Conservation (phyloP, 2,888 invertebrate species). For the Drosophila putrida region DNA sequence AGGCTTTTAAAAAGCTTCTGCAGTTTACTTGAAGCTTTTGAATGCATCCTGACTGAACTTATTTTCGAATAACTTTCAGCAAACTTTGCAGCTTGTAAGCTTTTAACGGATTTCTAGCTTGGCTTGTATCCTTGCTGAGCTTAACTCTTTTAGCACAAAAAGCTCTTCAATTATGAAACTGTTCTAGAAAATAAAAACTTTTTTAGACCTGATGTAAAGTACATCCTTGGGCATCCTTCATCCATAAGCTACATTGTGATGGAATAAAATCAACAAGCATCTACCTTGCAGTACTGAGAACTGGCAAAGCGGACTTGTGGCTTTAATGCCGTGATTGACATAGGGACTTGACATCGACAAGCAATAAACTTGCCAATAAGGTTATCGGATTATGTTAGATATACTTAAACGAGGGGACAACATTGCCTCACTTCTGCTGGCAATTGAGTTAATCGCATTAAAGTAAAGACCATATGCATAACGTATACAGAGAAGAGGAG, state of each 20-base stretch:
- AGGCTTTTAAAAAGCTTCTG: background rate
- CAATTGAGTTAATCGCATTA: slow-evolving; percentile 76
- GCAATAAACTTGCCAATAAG: slow-evolving; percentile 52
- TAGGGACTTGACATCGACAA: slow-evolving; percentile 42
- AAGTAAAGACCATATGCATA: slow-evolving; percentile 36
- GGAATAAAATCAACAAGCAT: background rate
- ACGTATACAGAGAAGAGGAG: background rate
- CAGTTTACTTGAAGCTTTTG: background rate
- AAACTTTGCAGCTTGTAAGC: background rate
- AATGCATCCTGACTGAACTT: background rate
- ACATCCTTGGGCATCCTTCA: background rate
- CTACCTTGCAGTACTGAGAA: slow-evolving; percentile 2
- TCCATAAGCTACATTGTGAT: background rate
- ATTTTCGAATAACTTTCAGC: background rate
- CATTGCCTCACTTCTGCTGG: slow-evolving; percentile 8
- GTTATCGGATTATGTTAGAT: slow-evolving; percentile 59
- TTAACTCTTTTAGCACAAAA: background rate
- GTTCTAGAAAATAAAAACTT: background rate
- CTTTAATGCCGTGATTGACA: slow-evolving; percentile 62
- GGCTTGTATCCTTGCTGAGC: background rate
- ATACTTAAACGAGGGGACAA: background rate
- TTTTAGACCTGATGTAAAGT: background rate
- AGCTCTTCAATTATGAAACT: background rate
- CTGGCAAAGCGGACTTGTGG: background rate
- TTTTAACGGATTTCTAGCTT: background rate